These are phyloP conservation scores for Sebastiscus albofasciatus DNA, from an alignment of 2,797 vertebrate species.

Conservation along the genomic window DNA sequence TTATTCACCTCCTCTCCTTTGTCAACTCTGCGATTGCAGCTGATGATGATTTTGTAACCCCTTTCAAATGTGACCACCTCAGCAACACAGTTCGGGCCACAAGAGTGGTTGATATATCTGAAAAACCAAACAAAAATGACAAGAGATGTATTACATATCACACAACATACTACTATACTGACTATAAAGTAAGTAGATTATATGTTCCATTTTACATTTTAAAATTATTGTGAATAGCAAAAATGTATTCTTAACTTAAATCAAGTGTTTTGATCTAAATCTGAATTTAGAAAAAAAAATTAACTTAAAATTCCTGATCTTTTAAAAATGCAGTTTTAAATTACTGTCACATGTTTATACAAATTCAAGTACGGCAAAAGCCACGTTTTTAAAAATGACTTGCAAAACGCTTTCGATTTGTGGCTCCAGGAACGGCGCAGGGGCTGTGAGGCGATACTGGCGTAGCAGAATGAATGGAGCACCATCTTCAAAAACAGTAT, in stretches of 20 bases:
- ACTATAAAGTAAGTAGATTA: neutral
- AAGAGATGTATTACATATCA: neutral
- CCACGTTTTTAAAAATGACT: neutral
- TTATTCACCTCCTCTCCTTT: constrained; percentile 94
- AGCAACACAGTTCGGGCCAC: constrained; percentile 96
- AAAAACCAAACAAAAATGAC: neutral
- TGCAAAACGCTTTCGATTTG: neutral
- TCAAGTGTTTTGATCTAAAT: neutral
- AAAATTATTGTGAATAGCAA: neutral
- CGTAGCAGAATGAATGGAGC: neutral
- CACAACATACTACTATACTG: neutral
- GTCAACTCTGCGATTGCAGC: constrained; percentile 92
- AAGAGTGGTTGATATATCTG: constrained; percentile 99
- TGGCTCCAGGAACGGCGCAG: neutral
- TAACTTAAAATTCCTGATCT: neutral
- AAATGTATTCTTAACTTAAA: neutral
- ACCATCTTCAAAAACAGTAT: neutral
- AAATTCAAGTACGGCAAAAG: neutral
- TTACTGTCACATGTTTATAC: neutral
- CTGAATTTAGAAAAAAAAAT: neutral
- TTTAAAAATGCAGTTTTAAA: neutral
- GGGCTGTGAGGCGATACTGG: neutral
- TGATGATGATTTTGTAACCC: constrained; percentile 99
- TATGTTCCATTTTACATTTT: neutral
- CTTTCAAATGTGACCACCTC: constrained; percentile 98